Evolutionary conservation across 2,888 invertebrate species (phyloP), one percentile per base, ranked within the genome.

Genomic region (Rhingia rostrata): DNA sequence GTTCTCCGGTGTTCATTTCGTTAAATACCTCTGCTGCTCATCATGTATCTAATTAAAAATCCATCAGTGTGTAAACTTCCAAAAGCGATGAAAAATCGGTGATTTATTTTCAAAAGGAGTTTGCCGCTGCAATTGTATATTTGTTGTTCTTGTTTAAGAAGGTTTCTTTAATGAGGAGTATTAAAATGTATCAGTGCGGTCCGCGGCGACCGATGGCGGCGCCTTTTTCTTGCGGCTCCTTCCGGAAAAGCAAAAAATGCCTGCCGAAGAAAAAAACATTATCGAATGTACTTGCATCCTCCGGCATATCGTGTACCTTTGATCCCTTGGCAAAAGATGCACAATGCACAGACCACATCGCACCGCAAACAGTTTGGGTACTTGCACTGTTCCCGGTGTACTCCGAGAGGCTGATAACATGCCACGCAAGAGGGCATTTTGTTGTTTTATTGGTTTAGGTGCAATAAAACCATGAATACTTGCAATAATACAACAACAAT

Each of bases 21-120:
- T 70, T 53, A 14, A 43, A 14, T 45, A 33, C 49, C 54, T 37
- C 32, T 10, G n/a, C 12, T 45, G 22, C 33, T 67, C 74, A 12
- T 47, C 12, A 37, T 45, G 45, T 72, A 51, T 72, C 82, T 72
- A 82, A 82, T 82, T 82, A 82, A 82, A 82, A 66, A 82, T 78
- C 66, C 82, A 82, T 82, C 82, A 82, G 64, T 32, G 22, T 64
- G 58, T 72, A 51, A 72, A 64, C 56, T 72, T 64, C 58, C 35
- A 58, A 67, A 32, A 45, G 72, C 49, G 66, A 78, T 78, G 78
- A 82, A 66, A 72, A 78, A 82, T 73, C 73, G 66, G 32, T 49
- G 53, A 54, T 43, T 5, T 53, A n/a, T 30, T 32, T 73, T 79
- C 73, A 79, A 79, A 79, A 60, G 53, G 43, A 14, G 5, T 30